phyloP scores from a whole-genome alignment of 1,140 invertebrate genomes.

The Dolichoris vasculosae region DNA sequence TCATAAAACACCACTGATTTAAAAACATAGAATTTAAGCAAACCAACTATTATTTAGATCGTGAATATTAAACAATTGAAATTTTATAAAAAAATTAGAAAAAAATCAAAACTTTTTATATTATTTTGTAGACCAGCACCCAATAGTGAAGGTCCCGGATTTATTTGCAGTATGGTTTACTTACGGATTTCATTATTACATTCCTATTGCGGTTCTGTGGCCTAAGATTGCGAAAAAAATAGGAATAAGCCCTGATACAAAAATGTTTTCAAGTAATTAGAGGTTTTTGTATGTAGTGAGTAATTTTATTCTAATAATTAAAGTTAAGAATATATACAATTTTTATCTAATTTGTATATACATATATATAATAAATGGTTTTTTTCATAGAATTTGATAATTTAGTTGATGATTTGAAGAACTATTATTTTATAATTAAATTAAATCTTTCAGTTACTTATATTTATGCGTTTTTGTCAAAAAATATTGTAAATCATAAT shows the following conservation, averaged over 20 bases:
- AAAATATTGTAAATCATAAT: no score
- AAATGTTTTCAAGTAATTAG: constrained; percentile 54
- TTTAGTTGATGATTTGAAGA: no score
- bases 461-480: no score
- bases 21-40: not conserved
- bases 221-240: constrained; percentile 55
- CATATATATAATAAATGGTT: no score
- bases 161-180: constrained; percentile 59
- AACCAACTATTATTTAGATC: not conserved
- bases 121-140: constrained; percentile 54
- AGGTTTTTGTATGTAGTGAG: constrained; percentile 56
- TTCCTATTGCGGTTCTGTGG: constrained; percentile 62
- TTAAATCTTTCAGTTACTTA: no score
- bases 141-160: constrained; percentile 59
- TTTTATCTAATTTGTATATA: no score
- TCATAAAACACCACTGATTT: no score
- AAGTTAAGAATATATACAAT: not conserved
- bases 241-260: constrained; percentile 43
- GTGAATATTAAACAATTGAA: not conserved
- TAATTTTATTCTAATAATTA: not conserved
- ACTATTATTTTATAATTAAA: no score
- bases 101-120: not conserved
- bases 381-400: no score
- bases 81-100: not conserved
- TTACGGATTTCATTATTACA: constrained; percentile 59